Conservation (phyloP, 2,797 vertebrate genomes). For the Girardinus metallicus region DNA sequence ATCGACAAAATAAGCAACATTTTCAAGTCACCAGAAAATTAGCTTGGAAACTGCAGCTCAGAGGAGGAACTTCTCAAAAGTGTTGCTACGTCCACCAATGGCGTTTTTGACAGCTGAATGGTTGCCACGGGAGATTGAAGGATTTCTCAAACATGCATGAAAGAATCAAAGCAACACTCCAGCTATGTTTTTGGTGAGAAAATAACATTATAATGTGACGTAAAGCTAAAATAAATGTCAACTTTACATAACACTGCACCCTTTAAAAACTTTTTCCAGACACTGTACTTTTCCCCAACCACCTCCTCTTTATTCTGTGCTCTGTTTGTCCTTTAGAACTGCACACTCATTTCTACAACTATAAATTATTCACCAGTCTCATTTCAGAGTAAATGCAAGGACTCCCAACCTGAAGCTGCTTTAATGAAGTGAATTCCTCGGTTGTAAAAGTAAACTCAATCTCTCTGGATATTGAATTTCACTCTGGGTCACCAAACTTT, state of each 20-base stretch:
- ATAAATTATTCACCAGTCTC: constrained; percentile 6
- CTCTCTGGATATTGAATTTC: not conserved
- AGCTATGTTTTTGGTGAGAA: too few relatives aligned
- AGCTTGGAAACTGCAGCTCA: too few relatives aligned
- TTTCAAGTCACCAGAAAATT: too few relatives aligned
- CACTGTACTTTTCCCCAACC: not conserved
- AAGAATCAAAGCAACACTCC: too few relatives aligned
- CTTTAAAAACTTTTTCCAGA: not conserved
- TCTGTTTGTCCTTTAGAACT: not conserved
- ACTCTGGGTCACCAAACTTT: not conserved
- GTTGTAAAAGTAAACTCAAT: constrained; percentile 1
- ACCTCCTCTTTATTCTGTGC: not conserved
- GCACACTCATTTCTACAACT: constrained; percentile 5
- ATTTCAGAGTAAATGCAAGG: constrained; percentile 1
- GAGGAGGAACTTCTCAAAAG: not conserved
- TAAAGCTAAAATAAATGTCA: not conserved
- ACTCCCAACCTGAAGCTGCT: not conserved
- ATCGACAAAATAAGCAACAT: too few relatives aligned
- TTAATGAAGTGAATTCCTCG: not conserved
- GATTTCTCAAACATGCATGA: too few relatives aligned
- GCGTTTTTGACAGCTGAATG: too few relatives aligned
- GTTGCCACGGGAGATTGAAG: too few relatives aligned
- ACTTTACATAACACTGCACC: not conserved
- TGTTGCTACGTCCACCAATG: too few relatives aligned
- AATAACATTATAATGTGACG: too few relatives aligned